Evolutionary conservation across 2,113 vertebrate genomes (phyloP).

Genomic region (Brachypodius melanocephalos): DNA sequence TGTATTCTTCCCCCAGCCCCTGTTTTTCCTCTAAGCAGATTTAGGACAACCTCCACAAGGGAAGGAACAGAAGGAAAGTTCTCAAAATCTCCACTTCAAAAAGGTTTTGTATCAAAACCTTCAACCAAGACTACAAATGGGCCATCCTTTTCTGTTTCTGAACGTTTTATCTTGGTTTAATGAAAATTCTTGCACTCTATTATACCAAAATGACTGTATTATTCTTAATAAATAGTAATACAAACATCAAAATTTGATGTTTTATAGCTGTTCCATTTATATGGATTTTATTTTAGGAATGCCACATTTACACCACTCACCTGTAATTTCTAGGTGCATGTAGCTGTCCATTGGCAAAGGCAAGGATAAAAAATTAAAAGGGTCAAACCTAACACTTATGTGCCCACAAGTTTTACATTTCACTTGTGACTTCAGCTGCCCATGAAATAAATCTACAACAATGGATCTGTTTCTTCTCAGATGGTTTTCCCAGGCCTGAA

Average conservation of each 20-base stretch:
- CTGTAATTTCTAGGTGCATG: constrained; percentile 98
- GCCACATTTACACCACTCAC: constrained; percentile 62
- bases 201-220: background rate
- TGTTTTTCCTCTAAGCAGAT: background rate
- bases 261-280: background rate
- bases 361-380: constrained; percentile 97
- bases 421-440: constrained; percentile 97
- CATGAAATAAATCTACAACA: constrained; percentile 97
- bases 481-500: constrained; percentile 98
- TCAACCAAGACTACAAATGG: background rate
- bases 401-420: constrained; percentile 98
- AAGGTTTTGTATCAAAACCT: background rate
- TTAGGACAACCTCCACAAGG: background rate
- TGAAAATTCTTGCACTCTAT: background rate
- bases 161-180: background rate
- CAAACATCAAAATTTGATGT: background rate
- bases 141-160: background rate
- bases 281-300: background rate
- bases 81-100: background rate
- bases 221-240: background rate
- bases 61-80: background rate
- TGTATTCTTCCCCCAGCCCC: background rate
- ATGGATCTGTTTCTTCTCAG: constrained; percentile 95
- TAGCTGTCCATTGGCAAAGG: constrained; percentile 99
- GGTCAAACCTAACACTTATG: constrained; percentile 96